Evolutionary conservation across 1,140 invertebrate genomes (phyloP), one percentile per base, ranked within the genome.

Genomic region (Arion vulgaris): DNA sequence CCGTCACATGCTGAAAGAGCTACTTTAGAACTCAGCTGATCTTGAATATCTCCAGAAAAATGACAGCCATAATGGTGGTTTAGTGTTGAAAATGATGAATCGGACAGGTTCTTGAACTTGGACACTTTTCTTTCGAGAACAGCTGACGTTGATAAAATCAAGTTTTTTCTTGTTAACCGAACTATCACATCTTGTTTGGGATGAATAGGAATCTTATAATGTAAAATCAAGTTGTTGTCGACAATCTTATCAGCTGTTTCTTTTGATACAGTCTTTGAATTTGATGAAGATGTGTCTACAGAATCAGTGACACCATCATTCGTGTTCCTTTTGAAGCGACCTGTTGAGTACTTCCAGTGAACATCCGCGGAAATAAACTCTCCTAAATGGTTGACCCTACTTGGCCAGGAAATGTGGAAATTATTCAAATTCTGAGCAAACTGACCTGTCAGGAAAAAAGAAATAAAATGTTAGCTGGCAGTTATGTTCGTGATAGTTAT

Each of bases 1-100:
- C 96, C 96, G 89, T 96, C 93, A 90, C 96, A 97, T 9, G 96
- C 94, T 23, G 96, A 96, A 38, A 97, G 90, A 49, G 96, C 95
- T 51, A 96, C 95, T 72, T 92, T 93, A 34, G 96, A 96, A 76
- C 93, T 88, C 0, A 92, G 90, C 73, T 96, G 94, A 36, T 95
- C 95, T 72, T 94, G 92, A 80, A 97, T 93, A 83, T 94, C 92
- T 79, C 96, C 96, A 66, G 94, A 94, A 91, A 95, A 96, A 92
- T 96, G 95, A 90, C 96, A 97, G 83, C 91, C 45, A 86, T 84
- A 79, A 62, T 76, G 74, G 15, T 81, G 81, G 7, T 66, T 41
- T 57, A 86, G 62, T 19, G 53, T 36, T 32, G 23, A 51, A 45
- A 89, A 86, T 26, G 66, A 62, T 34, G 88, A 86, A 82, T 90